phyloP scores from a whole-genome alignment of 2,113 vertebrate species.

The Pluvialis apricaria region DNA sequence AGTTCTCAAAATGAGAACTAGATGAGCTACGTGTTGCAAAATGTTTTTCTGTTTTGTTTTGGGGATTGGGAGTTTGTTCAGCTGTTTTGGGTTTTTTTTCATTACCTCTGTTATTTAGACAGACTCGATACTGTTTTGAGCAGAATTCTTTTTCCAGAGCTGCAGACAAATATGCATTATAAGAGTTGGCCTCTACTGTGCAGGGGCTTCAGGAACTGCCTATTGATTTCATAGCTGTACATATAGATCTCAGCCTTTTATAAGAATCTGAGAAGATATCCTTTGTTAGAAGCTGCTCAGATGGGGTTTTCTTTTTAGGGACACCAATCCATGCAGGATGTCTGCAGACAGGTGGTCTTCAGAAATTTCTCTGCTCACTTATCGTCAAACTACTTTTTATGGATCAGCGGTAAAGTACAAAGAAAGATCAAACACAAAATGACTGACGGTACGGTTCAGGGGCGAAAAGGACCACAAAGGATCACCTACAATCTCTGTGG shows the following conservation, averaged over 20 bases:
- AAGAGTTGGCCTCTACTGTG: background rate
- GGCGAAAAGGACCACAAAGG: background rate
- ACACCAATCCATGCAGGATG: background rate
- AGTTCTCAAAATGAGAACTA: background rate
- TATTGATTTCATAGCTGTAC: background rate
- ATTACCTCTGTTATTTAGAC: background rate
- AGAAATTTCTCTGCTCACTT: background rate
- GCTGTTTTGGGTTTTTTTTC: background rate
- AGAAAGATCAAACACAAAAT: background rate
- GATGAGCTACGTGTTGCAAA: background rate
- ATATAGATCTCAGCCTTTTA: background rate
- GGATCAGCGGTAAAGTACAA: background rate
- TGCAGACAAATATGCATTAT: background rate
- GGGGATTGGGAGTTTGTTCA: rapidly evolving
- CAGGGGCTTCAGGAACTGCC: background rate
- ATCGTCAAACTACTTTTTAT: background rate
- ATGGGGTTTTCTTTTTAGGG: background rate
- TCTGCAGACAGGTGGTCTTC: background rate
- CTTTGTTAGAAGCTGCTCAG: background rate
- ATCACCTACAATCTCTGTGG: background rate
- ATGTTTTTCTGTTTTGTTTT: background rate
- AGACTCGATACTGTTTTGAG: background rate
- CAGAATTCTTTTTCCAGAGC: background rate
- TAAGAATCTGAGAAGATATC: background rate
- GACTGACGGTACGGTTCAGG: background rate